Evolutionary conservation across 2,888 invertebrate species (phyloP), one percentile per base, ranked within the genome.

Genomic region (Meghimatium bilineatum): DNA sequence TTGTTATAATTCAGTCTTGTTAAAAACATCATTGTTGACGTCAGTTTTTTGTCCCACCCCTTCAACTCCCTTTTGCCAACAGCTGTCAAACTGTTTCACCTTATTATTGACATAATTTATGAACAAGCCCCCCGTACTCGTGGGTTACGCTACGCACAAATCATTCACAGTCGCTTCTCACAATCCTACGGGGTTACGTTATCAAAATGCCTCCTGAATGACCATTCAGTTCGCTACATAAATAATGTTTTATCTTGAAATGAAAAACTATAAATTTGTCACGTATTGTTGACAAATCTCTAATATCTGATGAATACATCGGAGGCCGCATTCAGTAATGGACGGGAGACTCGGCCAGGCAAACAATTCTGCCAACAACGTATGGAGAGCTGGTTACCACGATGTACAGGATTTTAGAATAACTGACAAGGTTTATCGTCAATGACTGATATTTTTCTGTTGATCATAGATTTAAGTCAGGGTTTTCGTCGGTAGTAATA

Each of bases 171-270:
- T 3, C 60, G n/a, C 12, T n/a, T n/a, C 26, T n/a, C 60, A 63
- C 60, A 63, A 32, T n/a, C 71, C n/a, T 80, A 34, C 71, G n/a
- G 34, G 49, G 32, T 56, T 80, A 69, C 34, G 44, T 80, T 80
- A 80, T 80, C 80, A 56, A 80, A 80, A 71, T 56, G 36, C 78
- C 20, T 71, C 67, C 71, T 36, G 80, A 80, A 80, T 80, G 71
- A 69, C 71, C 80, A 80, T 80, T 80, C 71, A 71, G 36, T 80
- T 80, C 71, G 34, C 52, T 36, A 36, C 74, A 81, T 81, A 81
- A 81, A 81, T 81, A 74, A 81, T 38, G 63, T 63, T 81, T 81
- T 81, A 81, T 81, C 81, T 74, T 74, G 12, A 81, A 81, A 81
- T 74, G 72, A 81, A 38, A 81, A 74, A 74, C 81, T 72, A 74